Evolutionary conservation across 1,140 invertebrate species (phyloP).

Genomic region (Drosophila tani): DNA sequence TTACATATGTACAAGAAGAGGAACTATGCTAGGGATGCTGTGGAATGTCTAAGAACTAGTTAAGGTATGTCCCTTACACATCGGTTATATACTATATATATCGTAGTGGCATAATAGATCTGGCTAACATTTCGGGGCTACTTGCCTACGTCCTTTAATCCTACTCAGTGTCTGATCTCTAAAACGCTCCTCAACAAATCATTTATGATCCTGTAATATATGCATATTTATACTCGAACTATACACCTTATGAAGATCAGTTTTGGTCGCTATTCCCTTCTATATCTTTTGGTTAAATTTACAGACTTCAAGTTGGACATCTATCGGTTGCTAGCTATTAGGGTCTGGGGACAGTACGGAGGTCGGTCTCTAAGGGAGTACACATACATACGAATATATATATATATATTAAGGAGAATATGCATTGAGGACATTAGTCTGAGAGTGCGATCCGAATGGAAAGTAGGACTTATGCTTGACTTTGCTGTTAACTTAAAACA

Average conservation of each 20-base stretch:
- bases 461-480: conserved; percentile 34
- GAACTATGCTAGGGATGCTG: conserved; percentile 42
- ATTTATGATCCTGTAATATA: conserved; percentile 14
- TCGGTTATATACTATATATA: conserved; percentile 13
- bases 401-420: conserved; percentile 28
- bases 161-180: conserved; percentile 54
- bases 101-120: conserved; percentile 29
- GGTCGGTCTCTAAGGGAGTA: conserved; percentile 34
- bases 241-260: conserved; percentile 68
- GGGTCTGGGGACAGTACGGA: conserved; percentile 33
- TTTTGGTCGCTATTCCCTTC: conserved; percentile 64
- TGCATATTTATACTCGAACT: conserved; percentile 41
- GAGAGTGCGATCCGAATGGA: conserved; percentile 43
- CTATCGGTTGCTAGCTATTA: conserved; percentile 41
- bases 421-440: conserved; percentile 36
- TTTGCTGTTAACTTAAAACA: conserved; percentile 43
- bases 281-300: conserved; percentile 14
- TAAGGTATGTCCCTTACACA: conserved; percentile 31
- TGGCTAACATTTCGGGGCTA: conserved; percentile 17
- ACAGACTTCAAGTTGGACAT: conserved; percentile 52
- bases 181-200: conserved; percentile 20
- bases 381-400: conserved; percentile 23
- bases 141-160: conserved; percentile 15
- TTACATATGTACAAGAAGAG: conserved; percentile 65
- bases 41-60: conserved; percentile 34